Percentiles rank a stretch among this genome's conserved stretches.
phyloP scores from a whole-genome alignment of 2,888 invertebrate species.

The Ellobium chinense region DNA sequence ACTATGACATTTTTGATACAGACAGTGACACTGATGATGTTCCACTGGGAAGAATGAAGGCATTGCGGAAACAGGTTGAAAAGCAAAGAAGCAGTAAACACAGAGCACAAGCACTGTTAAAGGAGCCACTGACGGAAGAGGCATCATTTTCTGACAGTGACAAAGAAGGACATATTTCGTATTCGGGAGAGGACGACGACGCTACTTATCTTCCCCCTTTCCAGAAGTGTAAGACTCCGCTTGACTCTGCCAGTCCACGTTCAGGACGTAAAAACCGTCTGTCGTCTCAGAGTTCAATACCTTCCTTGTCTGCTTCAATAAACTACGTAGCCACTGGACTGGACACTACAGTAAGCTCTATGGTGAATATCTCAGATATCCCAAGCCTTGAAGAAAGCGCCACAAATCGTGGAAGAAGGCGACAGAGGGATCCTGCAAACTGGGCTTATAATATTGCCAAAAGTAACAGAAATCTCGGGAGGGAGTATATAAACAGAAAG shows the following conservation, averaged over 20 bases:
- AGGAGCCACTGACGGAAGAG: background rate
- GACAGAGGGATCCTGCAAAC: background rate
- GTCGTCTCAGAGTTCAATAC: too few relatives aligned
- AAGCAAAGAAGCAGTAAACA: background rate
- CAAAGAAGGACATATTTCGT: background rate
- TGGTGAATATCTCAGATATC: background rate
- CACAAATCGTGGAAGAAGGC: background rate
- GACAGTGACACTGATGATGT: background rate
- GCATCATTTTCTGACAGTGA: background rate
- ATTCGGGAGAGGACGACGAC: background rate
- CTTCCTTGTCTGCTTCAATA: too few relatives aligned
- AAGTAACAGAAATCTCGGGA: background rate
- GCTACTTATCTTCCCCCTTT: background rate
- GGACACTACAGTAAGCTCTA: background rate
- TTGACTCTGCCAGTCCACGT: too few relatives aligned
- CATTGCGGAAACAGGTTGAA: background rate
- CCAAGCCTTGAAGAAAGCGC: background rate
- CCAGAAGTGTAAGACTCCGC: background rate
- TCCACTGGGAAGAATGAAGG: background rate
- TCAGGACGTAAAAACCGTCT: too few relatives aligned
- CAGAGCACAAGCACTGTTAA: background rate
- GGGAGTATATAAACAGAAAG: background rate
- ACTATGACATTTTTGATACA: background rate
- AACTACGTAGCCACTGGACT: background rate
- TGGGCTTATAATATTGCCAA: background rate